Base-by-base conservation (phyloP, 2,113 vertebrate species). In the Collichthys lucidus region DNA sequence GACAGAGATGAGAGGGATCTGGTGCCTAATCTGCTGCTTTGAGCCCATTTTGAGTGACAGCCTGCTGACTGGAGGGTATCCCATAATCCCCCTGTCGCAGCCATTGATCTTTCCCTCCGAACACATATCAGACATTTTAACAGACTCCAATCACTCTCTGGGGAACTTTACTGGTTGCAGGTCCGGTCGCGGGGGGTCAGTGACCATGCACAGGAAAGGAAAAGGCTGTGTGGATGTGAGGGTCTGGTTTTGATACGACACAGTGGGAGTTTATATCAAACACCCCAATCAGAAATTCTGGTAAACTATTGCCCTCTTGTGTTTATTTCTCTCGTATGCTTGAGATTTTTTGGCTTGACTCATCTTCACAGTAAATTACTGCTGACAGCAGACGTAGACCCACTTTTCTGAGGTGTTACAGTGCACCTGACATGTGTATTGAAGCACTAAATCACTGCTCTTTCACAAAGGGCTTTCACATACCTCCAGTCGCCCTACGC, bases 281-380 rank as follows among this genome's bases (percentile, higher is more conserved):
- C 44, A 56, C 72, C 75, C 16, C 74, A 77, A 80, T 82, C 79
- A 86, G 8, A 79, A 65, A 91, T 93, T 89, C 74, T 93, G 89
- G 92, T 91, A 92, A 93, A 89, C 88, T 91, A 82, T 94, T 95
- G 94, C 92, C 93, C 93, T 94, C 93, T 95, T 95, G 93, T 94
- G 93, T 95, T 93, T 94, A 87, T 91, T 74, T 53, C 46, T 73
- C 86, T 88, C 46, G 83, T 77, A 8, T 87, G 64, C 79, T 74
- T 3, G 19, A 72, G 67, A 82, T 91, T 85, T 31, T 61, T 72
- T 20, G n/a, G 59, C 67, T 22, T 9, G 78, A 69, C 64, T 79
- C 68, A n/a, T 83, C 81, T 55, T 61, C 61, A 29, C 29, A 44
- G 59, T 90, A 61, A 85, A 81, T 85, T 52, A 81, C 20, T 11